Conservation (phyloP, 2,797 vertebrate genomes). For the Tenualosa ilisha region DNA sequence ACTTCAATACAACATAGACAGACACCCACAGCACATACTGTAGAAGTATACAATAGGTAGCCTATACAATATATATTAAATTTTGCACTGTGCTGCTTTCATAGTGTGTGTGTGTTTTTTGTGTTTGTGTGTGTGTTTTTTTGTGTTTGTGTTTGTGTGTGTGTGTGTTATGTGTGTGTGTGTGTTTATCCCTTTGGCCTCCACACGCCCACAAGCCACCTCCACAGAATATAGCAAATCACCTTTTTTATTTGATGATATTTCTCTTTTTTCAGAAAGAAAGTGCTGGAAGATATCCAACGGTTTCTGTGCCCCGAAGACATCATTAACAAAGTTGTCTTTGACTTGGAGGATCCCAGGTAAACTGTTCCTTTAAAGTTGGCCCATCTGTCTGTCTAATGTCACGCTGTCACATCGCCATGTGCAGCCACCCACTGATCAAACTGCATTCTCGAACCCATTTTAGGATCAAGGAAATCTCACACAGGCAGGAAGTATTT, state of each 20-base stretch:
- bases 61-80: no score
- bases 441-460: background rate
- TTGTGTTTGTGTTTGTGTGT: no score
- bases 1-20: background rate
- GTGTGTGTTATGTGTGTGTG: no score
- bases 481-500: background rate
- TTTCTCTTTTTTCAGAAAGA: constrained; percentile 71
- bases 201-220: background rate
- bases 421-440: background rate
- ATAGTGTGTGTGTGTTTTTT: background rate
- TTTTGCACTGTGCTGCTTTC: no score
- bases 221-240: background rate
- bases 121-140: no score
- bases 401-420: constrained; percentile 1
- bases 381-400: background rate
- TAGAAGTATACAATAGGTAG: no score
- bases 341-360: constrained; percentile 84
- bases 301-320: constrained; percentile 78
- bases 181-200: no score
- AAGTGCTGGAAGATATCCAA: constrained; percentile 84
- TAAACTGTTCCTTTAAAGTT: constrained; percentile 54
- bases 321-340: constrained; percentile 81
- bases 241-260: background rate
- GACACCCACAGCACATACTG: no score
- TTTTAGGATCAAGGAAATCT: constrained; percentile 13